A percentile compares a stretch with the other conserved stretches of the same genome.
These are phyloP conservation scores for Zaprionus ornatus DNA, from an alignment of 1,140 invertebrate species.

Conservation along the genomic window DNA sequence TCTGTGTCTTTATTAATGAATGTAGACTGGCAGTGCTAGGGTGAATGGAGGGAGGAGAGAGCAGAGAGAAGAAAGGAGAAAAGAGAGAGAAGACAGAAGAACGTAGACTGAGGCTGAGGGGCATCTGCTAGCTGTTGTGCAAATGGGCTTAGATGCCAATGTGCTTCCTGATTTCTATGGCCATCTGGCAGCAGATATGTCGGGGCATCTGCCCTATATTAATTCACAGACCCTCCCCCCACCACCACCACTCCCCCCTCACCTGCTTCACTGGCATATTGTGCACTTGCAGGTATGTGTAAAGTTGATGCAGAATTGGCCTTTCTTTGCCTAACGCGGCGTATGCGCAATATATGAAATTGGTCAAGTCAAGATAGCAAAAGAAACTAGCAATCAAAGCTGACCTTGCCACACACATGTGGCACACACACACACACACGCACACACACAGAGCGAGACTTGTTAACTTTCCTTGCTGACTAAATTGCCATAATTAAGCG, in stretches of 20 bases:
- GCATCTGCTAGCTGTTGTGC: too few relatives aligned
- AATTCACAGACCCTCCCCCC: too few relatives aligned
- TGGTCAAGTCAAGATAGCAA: not conserved
- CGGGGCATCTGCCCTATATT: too few relatives aligned
- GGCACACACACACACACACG: not conserved
- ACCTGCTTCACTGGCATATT: too few relatives aligned
- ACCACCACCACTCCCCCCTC: too few relatives aligned
- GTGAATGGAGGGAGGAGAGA: not conserved
- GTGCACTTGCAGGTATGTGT: not conserved
- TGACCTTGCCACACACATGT: slow-evolving; percentile 3
- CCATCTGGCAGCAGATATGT: too few relatives aligned
- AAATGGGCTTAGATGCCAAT: too few relatives aligned
- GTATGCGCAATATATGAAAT: not conserved
- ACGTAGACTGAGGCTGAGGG: too few relatives aligned
- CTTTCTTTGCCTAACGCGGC: not conserved
- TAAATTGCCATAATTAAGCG: not conserved
- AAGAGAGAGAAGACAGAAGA: not conserved
- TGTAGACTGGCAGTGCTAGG: not conserved
- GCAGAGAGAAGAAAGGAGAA: not conserved
- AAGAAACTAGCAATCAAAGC: not conserved
- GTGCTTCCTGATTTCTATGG: too few relatives aligned
- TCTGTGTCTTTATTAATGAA: slow-evolving; percentile 47
- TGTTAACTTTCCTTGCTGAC: not conserved
- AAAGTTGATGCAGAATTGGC: not conserved
- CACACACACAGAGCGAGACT: not conserved